phyloP scores from a whole-genome alignment of 2,888 invertebrate species.

The Liposcelis brunnea region DNA sequence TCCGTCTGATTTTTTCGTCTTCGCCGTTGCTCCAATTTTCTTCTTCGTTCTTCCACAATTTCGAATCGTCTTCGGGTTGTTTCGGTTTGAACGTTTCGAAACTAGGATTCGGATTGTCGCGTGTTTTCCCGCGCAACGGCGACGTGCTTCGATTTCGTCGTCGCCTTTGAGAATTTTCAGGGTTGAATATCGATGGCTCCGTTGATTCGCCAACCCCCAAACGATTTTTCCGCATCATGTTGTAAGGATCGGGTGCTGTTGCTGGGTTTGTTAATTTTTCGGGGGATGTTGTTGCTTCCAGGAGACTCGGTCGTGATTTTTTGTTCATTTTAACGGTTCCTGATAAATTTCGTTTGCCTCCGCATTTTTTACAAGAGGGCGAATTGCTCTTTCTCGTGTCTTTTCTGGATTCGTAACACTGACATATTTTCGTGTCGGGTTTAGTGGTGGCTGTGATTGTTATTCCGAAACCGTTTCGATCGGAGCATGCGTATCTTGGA shows the following conservation, averaged over 20 bases:
- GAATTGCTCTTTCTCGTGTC: slow-evolving; percentile 13
- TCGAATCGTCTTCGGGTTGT: neutral
- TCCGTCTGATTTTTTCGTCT: slow-evolving; percentile 26
- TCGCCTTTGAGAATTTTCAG: slow-evolving; percentile 20
- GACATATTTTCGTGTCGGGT: slow-evolving; percentile 10
- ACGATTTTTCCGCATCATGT: slow-evolving; percentile 62
- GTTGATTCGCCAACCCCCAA: slow-evolving; percentile 22
- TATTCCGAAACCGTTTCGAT: neutral
- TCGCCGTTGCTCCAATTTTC: slow-evolving; percentile 10
- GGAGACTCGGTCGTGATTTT: slow-evolving; percentile 43
- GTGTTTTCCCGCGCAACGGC: slow-evolving; percentile 26
- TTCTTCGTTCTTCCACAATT: slow-evolving; percentile 9
- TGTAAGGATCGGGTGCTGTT: slow-evolving; percentile 49
- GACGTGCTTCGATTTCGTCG: slow-evolving; percentile 19
- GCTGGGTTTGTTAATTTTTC: slow-evolving; percentile 19
- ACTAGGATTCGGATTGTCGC: slow-evolving; percentile 9
- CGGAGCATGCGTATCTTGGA: slow-evolving; percentile 9
- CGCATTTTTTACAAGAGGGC: slow-evolving; percentile 20
- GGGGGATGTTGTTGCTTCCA: slow-evolving; percentile 35
- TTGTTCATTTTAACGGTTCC: neutral
- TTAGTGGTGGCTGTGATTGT: slow-evolving; percentile 11
- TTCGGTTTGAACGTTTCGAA: slow-evolving; percentile 10
- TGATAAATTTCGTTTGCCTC: slow-evolving; percentile 7
- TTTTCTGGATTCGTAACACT: slow-evolving; percentile 12
- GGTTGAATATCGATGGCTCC: slow-evolving; percentile 24